A percentile compares a stretch with the other conserved stretches of the same genome.
Evolutionary conservation across 2,797 vertebrate genomes (phyloP).

Genomic region (Sarcoramphus papa): DNA sequence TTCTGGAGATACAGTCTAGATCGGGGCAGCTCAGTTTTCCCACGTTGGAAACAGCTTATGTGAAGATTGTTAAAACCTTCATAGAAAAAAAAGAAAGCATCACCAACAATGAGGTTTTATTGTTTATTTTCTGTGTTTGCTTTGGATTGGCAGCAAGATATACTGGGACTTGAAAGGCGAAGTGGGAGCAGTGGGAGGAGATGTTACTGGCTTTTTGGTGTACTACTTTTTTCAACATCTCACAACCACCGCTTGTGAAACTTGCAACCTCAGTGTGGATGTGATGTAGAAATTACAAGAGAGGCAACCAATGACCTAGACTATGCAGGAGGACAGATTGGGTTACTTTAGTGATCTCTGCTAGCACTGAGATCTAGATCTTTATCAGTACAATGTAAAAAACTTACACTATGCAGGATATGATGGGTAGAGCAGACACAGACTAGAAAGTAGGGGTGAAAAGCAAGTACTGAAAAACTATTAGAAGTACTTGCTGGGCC

Average conservation of each 20-base stretch:
- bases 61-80: background rate
- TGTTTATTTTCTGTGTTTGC: background rate
- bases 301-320: background rate
- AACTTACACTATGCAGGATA: accelerated
- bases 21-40: background rate
- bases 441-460: background rate
- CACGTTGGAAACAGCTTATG: background rate
- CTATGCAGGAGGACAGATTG: background rate
- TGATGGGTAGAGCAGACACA: background rate
- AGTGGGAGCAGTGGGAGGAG: background rate
- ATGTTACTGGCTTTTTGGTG: background rate
- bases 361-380: background rate
- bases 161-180: background rate
- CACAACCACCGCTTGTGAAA: background rate
- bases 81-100: background rate
- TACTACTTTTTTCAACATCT: background rate
- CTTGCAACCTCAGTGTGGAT: background rate
- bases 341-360: background rate
- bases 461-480: background rate
- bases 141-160: background rate
- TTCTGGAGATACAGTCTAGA: background rate
- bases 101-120: background rate
- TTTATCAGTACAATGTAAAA: background rate
- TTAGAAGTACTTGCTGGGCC: background rate
- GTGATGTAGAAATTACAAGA: background rate